Evolutionary conservation across 2,888 invertebrate species (phyloP), one percentile per base, ranked within the genome.

Genomic region (Spilarctia lutea): DNA sequence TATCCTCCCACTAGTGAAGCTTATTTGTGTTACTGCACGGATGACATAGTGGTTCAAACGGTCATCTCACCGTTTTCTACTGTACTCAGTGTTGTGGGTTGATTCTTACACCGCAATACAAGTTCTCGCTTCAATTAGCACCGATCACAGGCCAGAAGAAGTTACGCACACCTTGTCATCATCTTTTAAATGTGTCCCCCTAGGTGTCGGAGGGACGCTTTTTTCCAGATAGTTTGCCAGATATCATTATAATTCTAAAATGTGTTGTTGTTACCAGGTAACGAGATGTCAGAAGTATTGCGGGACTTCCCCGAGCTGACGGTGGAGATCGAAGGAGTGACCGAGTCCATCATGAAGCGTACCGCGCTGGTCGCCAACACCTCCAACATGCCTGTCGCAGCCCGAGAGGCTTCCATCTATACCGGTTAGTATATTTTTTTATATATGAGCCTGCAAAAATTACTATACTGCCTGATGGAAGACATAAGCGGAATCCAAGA

Each of bases 381-480:
- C 48, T 99, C 99, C 82, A 99, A 99, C 98, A 99, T 99, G 99
- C 99, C 99, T 91, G 99, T 99, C 81, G 99, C 99, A 89, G 99
- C 99, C 94, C 98, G 99, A 94, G 99, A 99, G 96, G 99, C 99
- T 79, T 99, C 99, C 92, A 99, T 99, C 93, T 99, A 99, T 95
- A 99, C 99, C 79, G 99, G 99, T 96, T 78, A 79, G 78, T 77
- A 24, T 60, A 18, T 16, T 60, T 1, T 42, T n/a, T n/a, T n/a
- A n/a, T n/a, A n/a, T n/a, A n/a, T n/a, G n/a, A n/a, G n/a, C n/a
- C n/a, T n/a, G n/a, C n/a, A n/a, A n/a, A n/a, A n/a, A n/a, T n/a
- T n/a, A n/a, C n/a, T n/a, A n/a, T n/a, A n/a, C n/a, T n/a, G n/a
- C n/a, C n/a, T n/a, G n/a, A n/a, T n/a, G n/a, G n/a, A n/a, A n/a